Evolutionary conservation across 2,888 invertebrate species (phyloP), one percentile per base, ranked within the genome.

Genomic region (Ectropis crepuscularia): DNA sequence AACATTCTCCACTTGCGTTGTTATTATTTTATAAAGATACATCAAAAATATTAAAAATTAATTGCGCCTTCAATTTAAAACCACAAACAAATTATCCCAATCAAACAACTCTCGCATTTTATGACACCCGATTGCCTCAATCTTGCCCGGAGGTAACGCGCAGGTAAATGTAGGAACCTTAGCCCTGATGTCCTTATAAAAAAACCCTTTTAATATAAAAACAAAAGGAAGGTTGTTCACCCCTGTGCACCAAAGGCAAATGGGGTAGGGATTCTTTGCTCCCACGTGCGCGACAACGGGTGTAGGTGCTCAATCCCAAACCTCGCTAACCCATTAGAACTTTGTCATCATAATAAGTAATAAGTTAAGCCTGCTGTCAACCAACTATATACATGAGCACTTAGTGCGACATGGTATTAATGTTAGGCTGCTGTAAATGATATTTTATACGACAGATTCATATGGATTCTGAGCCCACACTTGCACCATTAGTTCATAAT

Each of bases 401-500:
- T 46, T 43, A 43, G 5, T 53, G 41, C 12, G 64, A 57, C 47
- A 53, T 6, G 38, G 60, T 64, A 9, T 48, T 10, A 36, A 53
- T n/a, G 53, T 49, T 37, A 36, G 49, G 4, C 39, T 47, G 6
- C 8, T 12, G 16, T 28, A 28, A 28, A 46, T 50, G 11, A 5
- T 45, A 39, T 53, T 43, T 51, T 41, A 43, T 11, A 38, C 74
- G 78, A 77, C 73, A 41, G 81, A 79, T 67, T 61, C 72, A 49
- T 38, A 53, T 51, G 49, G 37, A 28, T 57, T 46, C 45, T 38
- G 12, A 61, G 8, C 60, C 75, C 81, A 83, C 82, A 82, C 87
- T 89, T 87, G 89, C 86, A 71, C 80, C 83, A 84, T 82, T 83
- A 81, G 80, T 74, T 79, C 75, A 73, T 86, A 83, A 87, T 86